These are phyloP conservation scores for Phortica variegata DNA, from an alignment of 1,140 invertebrate genomes.

Conservation along the genomic window DNA sequence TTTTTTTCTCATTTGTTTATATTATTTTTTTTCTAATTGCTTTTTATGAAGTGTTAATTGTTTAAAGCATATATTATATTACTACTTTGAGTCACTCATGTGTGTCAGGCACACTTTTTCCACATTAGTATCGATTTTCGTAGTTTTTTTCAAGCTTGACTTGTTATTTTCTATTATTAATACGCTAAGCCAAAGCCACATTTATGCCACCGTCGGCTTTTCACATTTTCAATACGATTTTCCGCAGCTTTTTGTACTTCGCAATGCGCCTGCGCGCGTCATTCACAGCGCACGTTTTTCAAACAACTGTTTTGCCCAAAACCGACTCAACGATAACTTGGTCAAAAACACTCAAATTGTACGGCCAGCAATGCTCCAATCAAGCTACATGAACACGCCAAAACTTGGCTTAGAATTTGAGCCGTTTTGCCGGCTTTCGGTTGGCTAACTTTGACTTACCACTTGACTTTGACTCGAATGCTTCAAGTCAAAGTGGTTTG, in stretches of 20 bases:
- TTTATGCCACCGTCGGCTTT: too few relatives aligned
- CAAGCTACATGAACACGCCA: background rate
- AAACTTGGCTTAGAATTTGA: conserved; percentile 35
- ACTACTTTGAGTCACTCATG: too few relatives aligned
- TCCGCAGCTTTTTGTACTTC: background rate
- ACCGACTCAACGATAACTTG: too few relatives aligned
- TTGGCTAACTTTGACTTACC: conserved; percentile 23
- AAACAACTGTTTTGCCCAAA: conserved; percentile 33
- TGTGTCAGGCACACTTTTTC: too few relatives aligned
- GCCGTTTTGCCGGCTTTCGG: conserved; percentile 36
- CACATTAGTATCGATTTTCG: too few relatives aligned
- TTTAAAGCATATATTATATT: too few relatives aligned
- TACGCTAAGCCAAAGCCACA: too few relatives aligned
- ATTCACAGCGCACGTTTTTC: conserved; percentile 31
- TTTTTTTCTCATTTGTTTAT: background rate
- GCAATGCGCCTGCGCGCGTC: conserved; percentile 38
- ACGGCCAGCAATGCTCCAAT: conserved; percentile 8
- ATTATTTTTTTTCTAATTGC: conserved; percentile 15
- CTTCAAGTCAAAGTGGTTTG: too few relatives aligned
- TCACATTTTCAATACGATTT: background rate
- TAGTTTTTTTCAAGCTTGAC: too few relatives aligned
- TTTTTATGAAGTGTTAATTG: conserved; percentile 27
- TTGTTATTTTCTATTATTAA: too few relatives aligned
- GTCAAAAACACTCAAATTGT: conserved; percentile 8
- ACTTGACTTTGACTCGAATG: conserved; percentile 13